These are phyloP conservation scores for Metopolophium dirhodum DNA, from an alignment of 1,140 invertebrate species.

Conservation along the genomic window DNA sequence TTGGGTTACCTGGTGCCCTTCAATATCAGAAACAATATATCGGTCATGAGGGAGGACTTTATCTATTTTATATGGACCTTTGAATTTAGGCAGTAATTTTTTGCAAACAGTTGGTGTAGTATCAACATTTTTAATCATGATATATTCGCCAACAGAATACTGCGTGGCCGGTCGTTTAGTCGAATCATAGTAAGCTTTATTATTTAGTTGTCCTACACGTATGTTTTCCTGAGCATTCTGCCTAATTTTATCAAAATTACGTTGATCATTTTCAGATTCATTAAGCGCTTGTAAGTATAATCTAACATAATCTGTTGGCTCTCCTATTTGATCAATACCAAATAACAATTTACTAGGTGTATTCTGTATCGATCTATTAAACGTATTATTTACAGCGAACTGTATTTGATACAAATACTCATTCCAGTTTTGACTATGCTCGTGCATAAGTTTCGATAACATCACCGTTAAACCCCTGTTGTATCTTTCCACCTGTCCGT, in stretches of 20 bases:
- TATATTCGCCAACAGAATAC: background rate
- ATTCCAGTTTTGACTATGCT: conserved; percentile 54
- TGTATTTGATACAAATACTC: conserved; percentile 54
- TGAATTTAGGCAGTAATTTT: background rate
- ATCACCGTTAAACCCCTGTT: background rate
- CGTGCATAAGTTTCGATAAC: conserved; percentile 12
- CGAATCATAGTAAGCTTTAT: background rate
- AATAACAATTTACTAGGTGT: conserved; percentile 59
- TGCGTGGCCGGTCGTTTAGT: background rate
- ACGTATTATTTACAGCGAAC: conserved; percentile 58
- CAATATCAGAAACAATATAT: background rate
- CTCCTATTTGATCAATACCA: conserved; percentile 54
- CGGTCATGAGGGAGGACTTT: background rate
- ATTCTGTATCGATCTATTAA: conserved; percentile 55
- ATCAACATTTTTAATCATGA: background rate
- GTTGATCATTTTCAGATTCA: background rate
- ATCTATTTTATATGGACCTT: background rate
- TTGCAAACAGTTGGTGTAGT: background rate
- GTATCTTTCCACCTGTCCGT: conserved; percentile 20
- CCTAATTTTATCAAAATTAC: background rate
- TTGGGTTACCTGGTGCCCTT: background rate
- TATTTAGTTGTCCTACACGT: background rate
- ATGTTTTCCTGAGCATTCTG: background rate
- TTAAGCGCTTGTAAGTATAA: background rate
- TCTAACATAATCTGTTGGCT: background rate